Conservation (phyloP, 2,797 vertebrate genomes). For the Hafferia zeledoni region DNA sequence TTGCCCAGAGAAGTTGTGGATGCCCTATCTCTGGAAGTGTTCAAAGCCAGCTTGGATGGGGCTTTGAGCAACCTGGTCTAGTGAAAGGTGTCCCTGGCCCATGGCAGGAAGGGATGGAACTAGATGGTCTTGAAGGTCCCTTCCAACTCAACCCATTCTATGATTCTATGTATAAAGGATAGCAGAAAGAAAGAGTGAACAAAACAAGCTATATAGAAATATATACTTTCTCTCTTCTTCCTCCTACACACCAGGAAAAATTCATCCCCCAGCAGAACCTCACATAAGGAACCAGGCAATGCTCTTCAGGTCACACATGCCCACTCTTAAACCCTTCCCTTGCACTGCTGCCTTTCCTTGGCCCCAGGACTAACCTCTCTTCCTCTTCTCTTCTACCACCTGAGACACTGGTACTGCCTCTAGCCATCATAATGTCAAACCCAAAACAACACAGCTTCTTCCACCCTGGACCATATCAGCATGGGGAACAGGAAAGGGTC, state of each 20-base stretch:
- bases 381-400: not conserved
- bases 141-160: not conserved
- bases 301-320: not conserved
- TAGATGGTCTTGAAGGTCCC: not conserved
- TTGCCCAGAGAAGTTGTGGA: not conserved
- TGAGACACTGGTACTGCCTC: not conserved
- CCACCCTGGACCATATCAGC: not conserved
- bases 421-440: not conserved
- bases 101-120: not conserved
- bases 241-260: not conserved
- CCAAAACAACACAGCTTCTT: not conserved
- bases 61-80: not conserved
- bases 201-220: not conserved
- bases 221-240: not conserved
- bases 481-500: not conserved
- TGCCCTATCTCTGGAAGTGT: not conserved
- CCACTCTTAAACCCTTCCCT: not conserved
- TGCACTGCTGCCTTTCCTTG: not conserved
- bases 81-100: too few relatives aligned
- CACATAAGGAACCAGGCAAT: not conserved
- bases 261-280: not conserved
- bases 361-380: not conserved
- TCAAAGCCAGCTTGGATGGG: not conserved
- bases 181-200: not conserved
- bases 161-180: not conserved